phyloP scores from a whole-genome alignment of 2,113 vertebrate species.

The Serinus canaria region DNA sequence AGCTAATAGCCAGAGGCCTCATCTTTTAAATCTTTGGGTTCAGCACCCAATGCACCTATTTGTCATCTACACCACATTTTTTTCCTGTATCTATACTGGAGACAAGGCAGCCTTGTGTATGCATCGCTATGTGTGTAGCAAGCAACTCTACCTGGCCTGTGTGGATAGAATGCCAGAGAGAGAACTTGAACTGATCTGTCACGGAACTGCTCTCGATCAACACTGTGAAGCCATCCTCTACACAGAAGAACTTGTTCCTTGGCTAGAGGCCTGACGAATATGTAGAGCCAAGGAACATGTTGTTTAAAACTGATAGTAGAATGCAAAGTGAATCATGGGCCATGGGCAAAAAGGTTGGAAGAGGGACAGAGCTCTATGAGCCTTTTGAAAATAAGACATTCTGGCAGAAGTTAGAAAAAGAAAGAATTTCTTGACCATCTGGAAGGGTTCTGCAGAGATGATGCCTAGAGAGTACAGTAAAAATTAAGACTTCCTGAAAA shows the following conservation, averaged over 20 bases:
- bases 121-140: not conserved
- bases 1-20: not conserved
- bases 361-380: not conserved
- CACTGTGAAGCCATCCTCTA: not conserved
- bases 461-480: not conserved
- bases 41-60: not conserved
- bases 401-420: not conserved
- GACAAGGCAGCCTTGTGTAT: not conserved
- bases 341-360: not conserved
- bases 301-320: slow-evolving; percentile 35
- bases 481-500: not conserved
- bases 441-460: not conserved
- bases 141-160: not conserved
- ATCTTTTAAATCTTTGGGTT: not conserved
- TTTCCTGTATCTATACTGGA: not conserved
- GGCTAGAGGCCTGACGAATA: slow-evolving; percentile 16
- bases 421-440: not conserved
- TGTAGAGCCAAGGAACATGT: slow-evolving; percentile 31
- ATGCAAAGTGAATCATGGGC: slow-evolving; percentile 3
- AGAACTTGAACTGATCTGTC: not conserved
- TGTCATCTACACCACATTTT: not conserved
- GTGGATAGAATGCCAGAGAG: not conserved
- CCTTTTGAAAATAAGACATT: not conserved
- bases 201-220: not conserved
- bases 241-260: slow-evolving; percentile 19